These are phyloP conservation scores for Geococcyx californianus DNA, from an alignment of 2,113 vertebrate genomes.

Conservation along the genomic window DNA sequence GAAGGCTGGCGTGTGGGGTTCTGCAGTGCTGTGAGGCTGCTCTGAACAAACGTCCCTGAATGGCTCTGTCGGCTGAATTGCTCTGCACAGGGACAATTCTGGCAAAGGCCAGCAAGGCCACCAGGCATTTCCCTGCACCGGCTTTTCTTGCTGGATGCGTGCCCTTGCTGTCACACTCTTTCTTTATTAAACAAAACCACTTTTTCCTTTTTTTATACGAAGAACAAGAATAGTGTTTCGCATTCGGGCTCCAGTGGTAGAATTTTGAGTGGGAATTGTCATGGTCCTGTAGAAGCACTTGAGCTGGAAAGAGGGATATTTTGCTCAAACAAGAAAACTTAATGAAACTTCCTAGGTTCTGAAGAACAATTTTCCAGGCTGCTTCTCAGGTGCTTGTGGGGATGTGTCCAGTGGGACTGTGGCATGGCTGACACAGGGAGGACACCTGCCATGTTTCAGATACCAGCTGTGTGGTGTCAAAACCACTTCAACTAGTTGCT, in stretches of 20 bases:
- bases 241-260: background rate
- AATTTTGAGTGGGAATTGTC: background rate
- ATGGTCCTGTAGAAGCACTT: background rate
- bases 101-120: background rate
- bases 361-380: background rate
- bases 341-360: background rate
- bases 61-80: background rate
- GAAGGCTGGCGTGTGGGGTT: background rate
- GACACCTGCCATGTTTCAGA: background rate
- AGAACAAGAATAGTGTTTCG: background rate
- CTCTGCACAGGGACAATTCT: background rate
- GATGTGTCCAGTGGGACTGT: background rate
- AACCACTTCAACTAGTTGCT: background rate
- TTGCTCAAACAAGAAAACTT: background rate
- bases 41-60: background rate
- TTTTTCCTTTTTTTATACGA: background rate
- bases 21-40: background rate
- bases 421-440: background rate
- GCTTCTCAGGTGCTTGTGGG: background rate
- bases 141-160: background rate
- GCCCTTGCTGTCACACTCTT: background rate
- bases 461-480: background rate
- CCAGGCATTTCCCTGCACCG: background rate
- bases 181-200: background rate
- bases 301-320: background rate